Evolutionary conservation across 1,140 invertebrate genomes (phyloP).

Genomic region (Meloidogyne hapla): DNA sequence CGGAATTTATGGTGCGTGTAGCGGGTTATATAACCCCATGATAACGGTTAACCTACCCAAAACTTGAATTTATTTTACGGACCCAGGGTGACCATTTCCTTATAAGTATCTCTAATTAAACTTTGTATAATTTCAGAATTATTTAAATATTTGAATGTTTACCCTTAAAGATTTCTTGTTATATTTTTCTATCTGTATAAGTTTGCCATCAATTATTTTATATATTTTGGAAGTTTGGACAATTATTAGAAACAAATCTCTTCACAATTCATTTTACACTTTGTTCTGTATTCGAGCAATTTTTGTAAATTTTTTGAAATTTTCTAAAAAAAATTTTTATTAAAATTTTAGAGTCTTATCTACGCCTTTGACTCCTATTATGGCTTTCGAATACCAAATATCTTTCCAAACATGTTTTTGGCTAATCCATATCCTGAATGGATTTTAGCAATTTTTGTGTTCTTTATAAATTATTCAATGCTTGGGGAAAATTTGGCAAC

Average conservation of each 20-base stretch:
- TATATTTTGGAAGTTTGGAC: constrained; percentile 9
- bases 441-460: neutral
- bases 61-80: no score
- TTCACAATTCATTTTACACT: constrained; percentile 17
- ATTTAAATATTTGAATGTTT: no score
- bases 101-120: no score
- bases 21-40: no score
- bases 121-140: no score
- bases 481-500: constrained; percentile 10
- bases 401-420: neutral
- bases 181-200: constrained; percentile 1
- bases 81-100: no score
- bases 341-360: constrained; percentile 4
- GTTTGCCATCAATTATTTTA: neutral
- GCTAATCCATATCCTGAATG: constrained; percentile 3
- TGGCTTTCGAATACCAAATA: neutral
- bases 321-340: neutral
- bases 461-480: neutral
- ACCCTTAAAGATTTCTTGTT: neutral
- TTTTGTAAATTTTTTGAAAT: neutral
- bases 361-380: constrained; percentile 5
- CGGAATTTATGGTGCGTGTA: no score
- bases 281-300: neutral
- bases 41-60: no score
- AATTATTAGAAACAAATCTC: neutral